Base-by-base conservation (phyloP, 1,140 invertebrate species). In the Mactra quadrangularis region DNA sequence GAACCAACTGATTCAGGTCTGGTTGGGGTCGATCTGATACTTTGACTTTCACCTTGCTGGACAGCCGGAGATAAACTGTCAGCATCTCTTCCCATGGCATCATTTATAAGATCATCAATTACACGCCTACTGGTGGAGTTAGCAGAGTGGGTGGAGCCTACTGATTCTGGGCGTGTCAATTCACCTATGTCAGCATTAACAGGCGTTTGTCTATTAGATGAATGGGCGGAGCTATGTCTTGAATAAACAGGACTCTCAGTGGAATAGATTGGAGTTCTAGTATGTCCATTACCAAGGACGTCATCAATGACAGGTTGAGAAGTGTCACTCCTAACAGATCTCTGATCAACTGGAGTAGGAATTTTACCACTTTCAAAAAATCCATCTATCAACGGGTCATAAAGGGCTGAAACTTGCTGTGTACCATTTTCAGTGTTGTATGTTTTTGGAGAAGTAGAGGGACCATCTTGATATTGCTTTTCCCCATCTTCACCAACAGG, bases 401-500 rank as follows among this genome's bases (percentile, higher is more conserved):
- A 70, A 45, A 57, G 50, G 25, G 60, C 60, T n/a, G 64, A 29
- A 27, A 31, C 35, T n/a, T n/a, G 17, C 35, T 29, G 19, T 50
- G 55, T 17, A 50, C 15, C 45, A 27, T 53, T 15, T 29, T 25
- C 68, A 29, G 22, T 38, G 25, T 74, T 57, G 4, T 31, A 22
- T 11, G 66, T 33, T 59, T 72, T 71, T 22, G 33, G 31, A 3
- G 19, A 15, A 17, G 57, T 62, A 33, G 53, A 41, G 27, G 62
- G 66, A 27, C 82, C 74, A 83, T 87, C 86, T 52, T 85, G 77
- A 53, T 79, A 87, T n/a, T 83, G 77, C 59, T 87, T 84, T 0
- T 60, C 41, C 0, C 79, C 84, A 57, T 85, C 84, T 64, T 85
- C 86, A 11, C 88, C 88, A 19, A 89, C 79, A 22, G 88, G 88